A percentile compares a stretch with the other conserved stretches of the same genome.
Evolutionary conservation across 2,888 invertebrate species (phyloP).

Genomic region (Conops quadrifasciatus): DNA sequence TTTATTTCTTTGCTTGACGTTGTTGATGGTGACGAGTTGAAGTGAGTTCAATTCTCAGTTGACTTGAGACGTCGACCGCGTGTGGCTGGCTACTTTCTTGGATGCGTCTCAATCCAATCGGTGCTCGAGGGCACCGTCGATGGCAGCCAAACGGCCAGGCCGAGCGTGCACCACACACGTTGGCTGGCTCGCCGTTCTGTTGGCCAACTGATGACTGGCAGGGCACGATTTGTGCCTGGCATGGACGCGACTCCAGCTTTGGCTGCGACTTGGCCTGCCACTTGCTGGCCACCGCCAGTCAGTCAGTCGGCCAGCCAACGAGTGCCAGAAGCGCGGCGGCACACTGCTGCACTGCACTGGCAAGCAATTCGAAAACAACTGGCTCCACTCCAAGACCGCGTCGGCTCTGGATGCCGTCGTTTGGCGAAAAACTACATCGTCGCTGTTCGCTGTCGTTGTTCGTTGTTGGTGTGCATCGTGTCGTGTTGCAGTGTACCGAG

Average conservation of each 20-base stretch:
- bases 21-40: constrained; percentile 45
- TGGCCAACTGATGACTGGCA: constrained; percentile 63
- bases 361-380: constrained; percentile 59
- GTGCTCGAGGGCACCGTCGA: constrained; percentile 58
- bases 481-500: constrained; percentile 22
- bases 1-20: constrained; percentile 8
- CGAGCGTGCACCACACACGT: constrained; percentile 45
- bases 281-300: constrained; percentile 25
- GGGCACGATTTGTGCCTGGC: constrained; percentile 22
- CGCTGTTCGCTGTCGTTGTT: constrained; percentile 42
- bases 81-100: constrained; percentile 56
- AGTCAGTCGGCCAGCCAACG: constrained; percentile 22
- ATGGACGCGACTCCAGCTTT: constrained; percentile 8
- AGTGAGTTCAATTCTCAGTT: constrained; percentile 26
- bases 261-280: constrained; percentile 14
- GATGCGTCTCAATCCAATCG: constrained; percentile 53
- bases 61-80: constrained; percentile 43
- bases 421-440: constrained; percentile 22
- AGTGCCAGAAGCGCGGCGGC: constrained; percentile 31
- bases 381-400: constrained; percentile 60
- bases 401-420: constrained; percentile 43
- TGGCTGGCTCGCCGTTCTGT: constrained; percentile 54
- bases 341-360: constrained; percentile 49
- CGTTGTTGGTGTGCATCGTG: constrained; percentile 39
- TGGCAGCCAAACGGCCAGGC: constrained; percentile 43